phyloP scores from a whole-genome alignment of 2,888 invertebrate species.

The Brachyopa scutellaris region DNA sequence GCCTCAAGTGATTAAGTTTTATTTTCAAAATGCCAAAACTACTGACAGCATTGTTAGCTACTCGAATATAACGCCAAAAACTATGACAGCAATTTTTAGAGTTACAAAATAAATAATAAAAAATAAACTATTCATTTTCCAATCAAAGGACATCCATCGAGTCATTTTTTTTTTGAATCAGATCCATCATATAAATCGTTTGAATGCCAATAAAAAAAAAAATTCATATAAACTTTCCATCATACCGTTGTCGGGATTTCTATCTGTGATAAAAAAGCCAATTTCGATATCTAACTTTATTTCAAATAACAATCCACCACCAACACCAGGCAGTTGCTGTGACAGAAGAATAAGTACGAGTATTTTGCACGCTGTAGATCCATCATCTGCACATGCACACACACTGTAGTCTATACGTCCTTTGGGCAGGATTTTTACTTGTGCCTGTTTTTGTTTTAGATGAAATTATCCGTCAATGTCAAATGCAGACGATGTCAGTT shows the following conservation, averaged over 20 bases:
- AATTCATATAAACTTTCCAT: constrained; percentile 29
- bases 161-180: neutral
- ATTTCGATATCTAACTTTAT: constrained; percentile 59
- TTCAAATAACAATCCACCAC: constrained; percentile 35
- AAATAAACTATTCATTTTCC: neutral
- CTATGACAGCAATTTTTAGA: neutral
- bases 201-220: constrained; percentile 22
- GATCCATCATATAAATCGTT: constrained; percentile 44
- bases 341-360: constrained; percentile 46
- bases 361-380: neutral
- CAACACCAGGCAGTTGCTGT: constrained; percentile 13
- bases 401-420: constrained; percentile 17
- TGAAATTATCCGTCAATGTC: constrained; percentile 68
- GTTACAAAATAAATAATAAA: neutral
- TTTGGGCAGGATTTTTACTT: constrained; percentile 19
- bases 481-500: constrained; percentile 63
- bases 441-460: neutral
- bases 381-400: constrained; percentile 12
- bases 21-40: no score
- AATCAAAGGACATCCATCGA: constrained; percentile 6
- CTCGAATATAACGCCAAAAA: neutral
- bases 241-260: constrained; percentile 30
- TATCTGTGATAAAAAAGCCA: constrained; percentile 45
- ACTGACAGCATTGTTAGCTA: neutral
- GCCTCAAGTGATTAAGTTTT: no score